Evolutionary conservation across 2,797 vertebrate genomes (phyloP), one percentile per base, ranked within the genome.

Genomic region (Ctenopoma kingsleyae): DNA sequence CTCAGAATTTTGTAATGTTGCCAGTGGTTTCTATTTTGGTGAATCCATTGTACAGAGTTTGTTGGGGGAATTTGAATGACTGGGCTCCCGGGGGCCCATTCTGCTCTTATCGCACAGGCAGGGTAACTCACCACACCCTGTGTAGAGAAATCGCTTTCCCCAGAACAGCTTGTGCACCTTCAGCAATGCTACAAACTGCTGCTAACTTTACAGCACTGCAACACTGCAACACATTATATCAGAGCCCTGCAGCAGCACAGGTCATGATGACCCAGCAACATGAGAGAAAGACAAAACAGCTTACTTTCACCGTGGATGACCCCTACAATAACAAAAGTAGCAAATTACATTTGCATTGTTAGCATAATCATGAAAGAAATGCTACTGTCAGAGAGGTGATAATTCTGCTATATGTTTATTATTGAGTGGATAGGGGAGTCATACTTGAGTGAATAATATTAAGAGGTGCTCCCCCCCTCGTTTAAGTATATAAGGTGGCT

Each of bases 121-220:
- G 84, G 68, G 78, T 74, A 80, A 80, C 72, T 70, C 72, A 68
- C 89, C 91, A 90, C 92, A 81, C 92, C 91, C 91, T 80, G 60
- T 36, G 56, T 47, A 52, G 83, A 74, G 81, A 83, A 85, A 87
- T 84, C 49, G 35, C 77, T 80, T 80, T 86, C 68, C 83, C 79
- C 68, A 88, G 81, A 89, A 85, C 86, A 86, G 76, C 81, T 59
- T 74, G 78, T 79, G 78, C 77, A 86, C 84, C 66, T 89, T 87
- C 77, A 87, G 85, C 85, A 84, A 54, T 56, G 76, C 85, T 67
- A 58, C 25, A 35, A 74, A 78, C 36, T 16, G 16, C 75, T 50
- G 66, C 78, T 69, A 79, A 80, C 77, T 79, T 75, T 71, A 80
- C 73, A 15, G 55, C 76, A 70, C 64, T 84, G 79, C 80, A 82